Percentiles rank a stretch among this genome's conserved stretches.
Conservation (phyloP, 1,140 invertebrate species). For the Paramacrobiotus metropolitanus region DNA sequence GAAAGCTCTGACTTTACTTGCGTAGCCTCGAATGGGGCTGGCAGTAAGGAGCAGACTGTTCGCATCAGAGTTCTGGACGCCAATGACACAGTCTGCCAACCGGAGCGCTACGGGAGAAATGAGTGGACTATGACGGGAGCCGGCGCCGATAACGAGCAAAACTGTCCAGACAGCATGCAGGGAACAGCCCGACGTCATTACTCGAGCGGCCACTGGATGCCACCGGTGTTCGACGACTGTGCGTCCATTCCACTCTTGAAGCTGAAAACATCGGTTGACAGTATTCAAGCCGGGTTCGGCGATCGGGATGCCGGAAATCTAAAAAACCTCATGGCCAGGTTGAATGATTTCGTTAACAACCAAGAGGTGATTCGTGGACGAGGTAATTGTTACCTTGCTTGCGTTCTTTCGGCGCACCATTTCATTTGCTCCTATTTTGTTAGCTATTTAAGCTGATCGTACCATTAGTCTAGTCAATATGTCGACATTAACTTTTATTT, state of each 20-base stretch:
- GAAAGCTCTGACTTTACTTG: neutral
- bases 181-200: neutral
- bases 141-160: neutral
- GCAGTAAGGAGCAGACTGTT: neutral
- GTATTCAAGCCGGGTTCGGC: neutral
- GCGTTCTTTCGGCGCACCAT: too few relatives aligned
- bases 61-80: neutral
- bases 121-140: neutral
- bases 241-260: neutral
- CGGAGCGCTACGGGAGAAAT: neutral
- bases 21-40: neutral
- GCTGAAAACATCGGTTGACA: neutral
- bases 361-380: too few relatives aligned
- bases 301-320: neutral
- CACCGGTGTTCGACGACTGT: neutral
- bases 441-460: too few relatives aligned
- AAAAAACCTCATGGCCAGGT: neutral
- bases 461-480: too few relatives aligned
- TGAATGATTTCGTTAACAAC: neutral
- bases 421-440: too few relatives aligned
- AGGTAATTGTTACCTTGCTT: too few relatives aligned
- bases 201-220: neutral
- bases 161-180: neutral
- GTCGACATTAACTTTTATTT: too few relatives aligned
- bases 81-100: neutral